Base-by-base conservation (phyloP, 2,888 invertebrate species). In the Diplazon laetatorius region DNA sequence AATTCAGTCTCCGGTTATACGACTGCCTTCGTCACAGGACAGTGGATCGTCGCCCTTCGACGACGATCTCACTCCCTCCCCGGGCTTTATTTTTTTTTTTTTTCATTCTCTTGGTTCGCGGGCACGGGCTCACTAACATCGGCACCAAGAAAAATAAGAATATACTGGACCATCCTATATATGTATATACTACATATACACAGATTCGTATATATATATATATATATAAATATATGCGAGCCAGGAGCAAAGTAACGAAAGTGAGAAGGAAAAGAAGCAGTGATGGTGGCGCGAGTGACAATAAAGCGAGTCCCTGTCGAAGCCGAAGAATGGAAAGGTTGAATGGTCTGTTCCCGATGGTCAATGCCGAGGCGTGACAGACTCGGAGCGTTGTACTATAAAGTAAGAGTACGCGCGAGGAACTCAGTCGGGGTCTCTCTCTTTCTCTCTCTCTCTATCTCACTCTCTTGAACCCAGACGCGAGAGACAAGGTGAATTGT, bases 281-380 rank as follows among this genome's bases (percentile, higher is more conserved):
- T 74, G 73, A 69, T 25, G 78, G 74, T 70, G 73, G 78, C 78
- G 74, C 73, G 57, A 50, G 78, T 37, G 59, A 78, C 78, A 78
- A 78, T 78, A 68, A 74, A 74, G 65, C 70, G 65, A 59, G 73
- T 72, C 85, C 83, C 84, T 87, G 88, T 88, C 88, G 87, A 88
- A 88, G 83, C 84, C 85, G 86, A 83, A 88, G 86, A 88, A 88
- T 87, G 86, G 83, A 78, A 80, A 84, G 82, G 84, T 78, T 80
- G 74, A 77, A 81, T 85, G 87, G 88, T 86, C 84, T 78, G 76
- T 73, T 78, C n/a, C 70, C 66, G 48, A 81, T 85, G 87, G 89
- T 88, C 87, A 89, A 89, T 88, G 88, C 83, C 85, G 85, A 88
- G 88, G 89, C 88, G 89, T 88, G 89, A 89, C 87, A 86, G 44